A percentile compares a stretch with the other conserved stretches of the same genome.
These are phyloP conservation scores for Notamacropus eugenii DNA, from an alignment of 2,797 vertebrate genomes.

Conservation along the genomic window DNA sequence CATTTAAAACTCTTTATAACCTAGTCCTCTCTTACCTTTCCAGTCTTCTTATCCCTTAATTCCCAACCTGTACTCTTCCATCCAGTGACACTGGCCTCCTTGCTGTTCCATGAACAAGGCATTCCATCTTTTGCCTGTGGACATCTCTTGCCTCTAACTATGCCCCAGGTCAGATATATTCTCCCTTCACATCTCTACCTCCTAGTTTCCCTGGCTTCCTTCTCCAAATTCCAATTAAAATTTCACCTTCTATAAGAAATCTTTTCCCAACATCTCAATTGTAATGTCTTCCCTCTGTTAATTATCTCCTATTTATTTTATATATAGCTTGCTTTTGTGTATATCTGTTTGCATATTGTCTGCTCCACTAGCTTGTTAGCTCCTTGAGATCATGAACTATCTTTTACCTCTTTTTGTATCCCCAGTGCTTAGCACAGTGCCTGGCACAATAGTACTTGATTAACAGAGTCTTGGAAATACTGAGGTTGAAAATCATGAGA, in stretches of 20 bases:
- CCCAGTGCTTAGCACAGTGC: not conserved
- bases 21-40: not conserved
- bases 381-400: not conserved
- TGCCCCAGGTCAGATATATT: not conserved
- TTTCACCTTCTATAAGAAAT: not conserved
- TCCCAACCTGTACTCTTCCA: not conserved
- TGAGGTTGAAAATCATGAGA: not conserved
- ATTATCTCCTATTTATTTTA: not conserved
- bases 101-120: not conserved
- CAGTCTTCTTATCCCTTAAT: not conserved
- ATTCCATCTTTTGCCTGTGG: not conserved
- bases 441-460: not conserved
- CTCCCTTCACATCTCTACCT: not conserved
- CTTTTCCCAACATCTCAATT: not conserved
- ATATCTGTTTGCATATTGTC: not conserved
- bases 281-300: not conserved
- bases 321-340: not conserved
- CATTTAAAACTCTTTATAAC: not conserved
- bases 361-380: not conserved
- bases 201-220: not conserved
- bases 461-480: not conserved
- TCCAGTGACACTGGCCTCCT: not conserved
- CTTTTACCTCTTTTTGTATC: not conserved
- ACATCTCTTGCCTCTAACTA: not conserved
- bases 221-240: not conserved